Base-by-base conservation (phyloP, 2,888 invertebrate species). In the Tipula unca region DNA sequence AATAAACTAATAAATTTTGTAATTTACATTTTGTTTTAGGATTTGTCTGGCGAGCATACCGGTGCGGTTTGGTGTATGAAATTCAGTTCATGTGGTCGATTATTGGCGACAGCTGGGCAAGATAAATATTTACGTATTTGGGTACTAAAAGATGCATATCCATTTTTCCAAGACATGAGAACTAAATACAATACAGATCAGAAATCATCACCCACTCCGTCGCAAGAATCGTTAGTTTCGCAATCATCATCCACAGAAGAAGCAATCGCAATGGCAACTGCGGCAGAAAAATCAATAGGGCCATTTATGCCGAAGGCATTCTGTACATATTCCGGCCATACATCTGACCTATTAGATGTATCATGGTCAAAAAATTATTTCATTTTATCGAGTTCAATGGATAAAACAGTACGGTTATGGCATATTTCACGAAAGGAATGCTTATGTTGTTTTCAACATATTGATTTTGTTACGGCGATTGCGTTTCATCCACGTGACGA, bases 361-460 rank as follows among this genome's bases (percentile, higher is more conserved):
- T 97, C 98, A 5, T 99, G 99, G 99, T 99, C 99, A 0, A 99
- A 99, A 92, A 99, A 98, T 91, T 98, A 98, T 90, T 99, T 99
- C 89, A 94, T 99, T 85, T 91, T 99, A n/a, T 98, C 98, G 0
- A 98, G 98, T 42, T 98, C 98, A 1, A 99, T 99, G 98, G 99
- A 99, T 90, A 98, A 99, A 90, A 99, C 99, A 0, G 99, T 99
- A 1, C 92, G 97, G 85, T 91, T 99, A 86, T 99, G 99, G 99
- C 99, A 99, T 90, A 97, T 99, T 87, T 98, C 98, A 0, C 92
- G 99, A 48, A 96, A 97, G 88, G 99, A 99, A 90, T 99, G 99
- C 89, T 93, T 99, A 0, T 99, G 99, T 90, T 98, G 98, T 89
- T 99, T 99, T 91, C 99, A 99, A 90, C 99, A 99, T 90, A 98